Evolutionary conservation across 2,113 vertebrate species (phyloP).

Genomic region (Dendrocopos noguchii): DNA sequence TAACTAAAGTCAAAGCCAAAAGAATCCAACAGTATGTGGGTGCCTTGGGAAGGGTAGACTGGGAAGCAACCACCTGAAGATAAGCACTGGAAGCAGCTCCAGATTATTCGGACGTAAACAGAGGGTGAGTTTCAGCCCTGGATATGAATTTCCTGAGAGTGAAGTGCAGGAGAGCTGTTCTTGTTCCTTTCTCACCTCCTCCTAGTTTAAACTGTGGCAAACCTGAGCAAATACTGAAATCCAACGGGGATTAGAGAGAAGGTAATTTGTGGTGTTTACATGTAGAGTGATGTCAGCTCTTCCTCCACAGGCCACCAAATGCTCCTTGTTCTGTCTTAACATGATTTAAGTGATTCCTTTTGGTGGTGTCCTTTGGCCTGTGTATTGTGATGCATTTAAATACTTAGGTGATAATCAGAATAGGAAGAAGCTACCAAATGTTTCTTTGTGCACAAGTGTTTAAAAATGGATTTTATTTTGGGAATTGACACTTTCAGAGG

Average conservation of each 20-base stretch:
- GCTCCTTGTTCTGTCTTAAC: background rate
- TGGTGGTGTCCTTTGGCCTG: background rate
- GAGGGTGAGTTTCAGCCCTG: background rate
- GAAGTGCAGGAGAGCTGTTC: background rate
- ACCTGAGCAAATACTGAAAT: background rate
- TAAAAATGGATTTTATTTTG: background rate
- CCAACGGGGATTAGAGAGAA: background rate
- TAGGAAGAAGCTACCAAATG: background rate
- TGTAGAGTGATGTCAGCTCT: accelerated
- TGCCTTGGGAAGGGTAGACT: background rate
- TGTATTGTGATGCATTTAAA: background rate
- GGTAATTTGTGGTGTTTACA: background rate
- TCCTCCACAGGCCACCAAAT: background rate
- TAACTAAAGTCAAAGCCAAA: background rate
- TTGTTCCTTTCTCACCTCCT: background rate
- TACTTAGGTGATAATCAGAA: background rate
- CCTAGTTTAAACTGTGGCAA: background rate
- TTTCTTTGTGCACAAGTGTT: background rate
- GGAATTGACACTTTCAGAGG: background rate
- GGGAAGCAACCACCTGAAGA: background rate
- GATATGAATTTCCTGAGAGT: background rate
- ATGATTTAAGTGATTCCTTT: background rate
- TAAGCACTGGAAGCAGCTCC: background rate
- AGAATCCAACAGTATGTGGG: background rate
- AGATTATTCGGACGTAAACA: background rate